Evolutionary conservation across 2,113 vertebrate genomes (phyloP).

Genomic region (Serilophus lunatus): DNA sequence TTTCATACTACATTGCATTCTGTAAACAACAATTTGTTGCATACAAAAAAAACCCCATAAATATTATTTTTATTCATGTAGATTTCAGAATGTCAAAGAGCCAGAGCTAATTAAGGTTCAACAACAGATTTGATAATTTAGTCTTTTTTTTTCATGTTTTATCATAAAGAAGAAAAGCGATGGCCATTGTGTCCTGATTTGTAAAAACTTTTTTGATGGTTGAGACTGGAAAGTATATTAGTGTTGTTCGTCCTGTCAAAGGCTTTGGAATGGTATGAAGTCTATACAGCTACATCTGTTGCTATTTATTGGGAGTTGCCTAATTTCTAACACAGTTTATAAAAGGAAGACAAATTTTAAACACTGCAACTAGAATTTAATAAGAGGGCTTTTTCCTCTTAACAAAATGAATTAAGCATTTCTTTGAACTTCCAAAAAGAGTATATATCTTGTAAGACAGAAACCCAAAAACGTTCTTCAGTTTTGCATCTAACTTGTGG

Average conservation of each 20-base stretch:
- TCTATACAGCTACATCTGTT: slow-evolving; percentile 62
- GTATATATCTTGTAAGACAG: background rate
- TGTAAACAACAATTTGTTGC: slow-evolving; percentile 60
- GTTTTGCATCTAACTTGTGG: background rate
- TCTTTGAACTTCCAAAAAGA: background rate
- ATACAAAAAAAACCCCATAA: slow-evolving; percentile 13
- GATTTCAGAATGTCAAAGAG: slow-evolving; percentile 33
- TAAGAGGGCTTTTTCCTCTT: background rate
- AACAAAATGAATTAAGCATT: background rate
- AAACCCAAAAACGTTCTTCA: background rate
- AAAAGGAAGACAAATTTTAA: slow-evolving; percentile 50
- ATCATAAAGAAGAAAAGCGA: slow-evolving; percentile 11
- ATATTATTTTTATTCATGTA: slow-evolving; percentile 58
- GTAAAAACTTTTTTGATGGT: slow-evolving; percentile 46
- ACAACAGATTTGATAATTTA: slow-evolving; percentile 43
- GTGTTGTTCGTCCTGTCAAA: slow-evolving; percentile 37
- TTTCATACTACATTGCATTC: slow-evolving; percentile 49
- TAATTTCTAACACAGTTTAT: slow-evolving; percentile 42
- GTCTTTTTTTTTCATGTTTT: slow-evolving; percentile 31
- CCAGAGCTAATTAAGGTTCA: slow-evolving; percentile 44
- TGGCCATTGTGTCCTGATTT: slow-evolving; percentile 44
- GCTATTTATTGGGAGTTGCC: background rate
- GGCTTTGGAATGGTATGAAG: slow-evolving; percentile 33
- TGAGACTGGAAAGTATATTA: slow-evolving; percentile 26
- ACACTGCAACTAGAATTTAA: slow-evolving; percentile 39